Base-by-base conservation (phyloP, 2,888 invertebrate genomes). In the Formica aserva region DNA sequence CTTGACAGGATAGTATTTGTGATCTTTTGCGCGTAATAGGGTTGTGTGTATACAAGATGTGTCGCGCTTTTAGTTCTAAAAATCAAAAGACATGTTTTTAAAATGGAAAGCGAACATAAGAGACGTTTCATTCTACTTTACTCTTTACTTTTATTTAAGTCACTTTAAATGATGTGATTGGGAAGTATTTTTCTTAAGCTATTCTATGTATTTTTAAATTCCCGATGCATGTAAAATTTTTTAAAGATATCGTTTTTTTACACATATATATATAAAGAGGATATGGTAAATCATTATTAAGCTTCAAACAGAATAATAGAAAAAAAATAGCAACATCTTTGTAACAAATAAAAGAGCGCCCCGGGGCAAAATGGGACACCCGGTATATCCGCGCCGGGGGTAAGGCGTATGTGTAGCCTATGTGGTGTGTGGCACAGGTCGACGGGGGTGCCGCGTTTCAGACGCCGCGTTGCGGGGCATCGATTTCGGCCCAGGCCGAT, bases 401-500 rank as follows among this genome's bases (percentile, higher is more conserved):
- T 69, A 71, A 80, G 35, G 67, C 38, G 67, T 57, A 35, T 78
- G 75, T 83, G 85, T 75, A 13, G 62, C 76, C 84, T 26, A 26
- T 26, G 77, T 81, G 84, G 60, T 67, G 84, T 86, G 85, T 86
- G 87, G 87, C 84, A 86, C 87, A 86, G 88, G 90, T 90, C 87
- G 88, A 52, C 82, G 86, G 85, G 88, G 90, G 90, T 85, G 87
- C 71, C 62, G 87, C 84, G 67, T 89, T 90, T 83, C 83, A 90
- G 89, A 87, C 87, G 86, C 87, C 86, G 87, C 89, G 88, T 90
- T 90, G 89, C 92, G 90, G 92, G 91, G 91, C 93, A 93, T 93
- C 93, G 93, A 93, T 93, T 93, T 91, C 89, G 89, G 90, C 91
- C 91, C 91, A 92, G 92, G 92, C 92, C 93, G 92, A 92, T 91